Percentiles rank a stretch among this genome's conserved stretches.
Conservation (phyloP, 1,140 invertebrate genomes). For the Stenopsyche tienmushanensis region DNA sequence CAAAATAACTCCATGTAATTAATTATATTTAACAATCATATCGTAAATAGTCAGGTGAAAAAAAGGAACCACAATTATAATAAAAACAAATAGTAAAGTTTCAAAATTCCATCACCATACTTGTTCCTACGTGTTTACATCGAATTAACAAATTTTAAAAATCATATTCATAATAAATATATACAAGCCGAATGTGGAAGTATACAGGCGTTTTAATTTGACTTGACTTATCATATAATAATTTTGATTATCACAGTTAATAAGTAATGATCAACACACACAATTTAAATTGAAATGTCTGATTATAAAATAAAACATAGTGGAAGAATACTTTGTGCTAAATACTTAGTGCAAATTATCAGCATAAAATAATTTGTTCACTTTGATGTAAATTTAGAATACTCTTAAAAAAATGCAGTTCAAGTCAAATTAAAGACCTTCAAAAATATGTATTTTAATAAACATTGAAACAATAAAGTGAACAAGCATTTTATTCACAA, state of each 20-base stretch:
- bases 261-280: neutral
- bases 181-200: neutral
- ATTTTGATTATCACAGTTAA: neutral
- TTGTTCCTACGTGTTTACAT: slow-evolving; percentile 1
- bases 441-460: too few species aligned
- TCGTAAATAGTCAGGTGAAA: neutral
- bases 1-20: slow-evolving; percentile 21
- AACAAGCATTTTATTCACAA: too few species aligned
- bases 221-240: neutral
- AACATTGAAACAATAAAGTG: too few species aligned
- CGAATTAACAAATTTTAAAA: neutral
- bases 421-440: too few species aligned
- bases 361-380: too few species aligned
- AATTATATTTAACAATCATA: slow-evolving; percentile 19
- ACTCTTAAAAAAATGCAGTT: too few species aligned
- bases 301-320: too few species aligned
- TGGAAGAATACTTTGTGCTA: too few species aligned
- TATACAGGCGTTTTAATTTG: too few species aligned
- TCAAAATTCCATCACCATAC: slow-evolving; percentile 14
- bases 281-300: too few species aligned
- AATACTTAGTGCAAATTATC: too few species aligned
- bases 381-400: too few species aligned
- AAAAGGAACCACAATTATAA: slow-evolving; percentile 26
- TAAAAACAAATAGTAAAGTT: slow-evolving; percentile 20
- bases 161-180: neutral